Conservation (phyloP, 1,140 invertebrate species). For the Apis cerana region DNA sequence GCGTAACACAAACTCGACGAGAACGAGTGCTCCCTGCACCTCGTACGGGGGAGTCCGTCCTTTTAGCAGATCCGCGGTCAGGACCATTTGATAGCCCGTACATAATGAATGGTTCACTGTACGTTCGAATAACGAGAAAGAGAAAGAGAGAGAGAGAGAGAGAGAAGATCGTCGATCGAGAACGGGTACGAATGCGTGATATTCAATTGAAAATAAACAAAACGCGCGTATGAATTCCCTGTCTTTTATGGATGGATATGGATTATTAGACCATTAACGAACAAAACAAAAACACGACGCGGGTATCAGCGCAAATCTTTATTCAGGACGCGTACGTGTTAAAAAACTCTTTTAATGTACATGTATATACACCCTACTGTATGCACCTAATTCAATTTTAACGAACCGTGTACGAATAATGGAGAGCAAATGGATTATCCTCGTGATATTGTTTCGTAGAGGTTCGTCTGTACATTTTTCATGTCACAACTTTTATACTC, state of each 20-base stretch:
- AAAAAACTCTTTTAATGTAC: too few species aligned
- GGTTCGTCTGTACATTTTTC: constrained; percentile 5
- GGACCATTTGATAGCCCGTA: constrained; percentile 70
- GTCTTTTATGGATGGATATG: not conserved
- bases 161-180: constrained; percentile 39
- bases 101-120: constrained; percentile 68
- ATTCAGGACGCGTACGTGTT: not conserved
- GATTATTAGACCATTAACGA: not conserved
- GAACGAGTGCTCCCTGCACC: constrained; percentile 55
- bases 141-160: too few species aligned
- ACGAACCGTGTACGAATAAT: not conserved
- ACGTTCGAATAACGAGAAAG: constrained; percentile 48
- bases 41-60: constrained; percentile 47
- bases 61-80: constrained; percentile 72
- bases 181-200: constrained; percentile 22
- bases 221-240: constrained; percentile 6
- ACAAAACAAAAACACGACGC: not conserved
- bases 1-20: constrained; percentile 70
- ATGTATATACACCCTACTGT: not conserved
- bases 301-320: not conserved
- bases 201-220: constrained; percentile 31
- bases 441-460: not conserved
- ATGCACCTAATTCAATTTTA: not conserved
- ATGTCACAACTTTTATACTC: not conserved
- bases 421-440: not conserved